Base-by-base conservation (phyloP, 64 coral and sea anemone genomes). In the Dendronephthya gigantea region DNA sequence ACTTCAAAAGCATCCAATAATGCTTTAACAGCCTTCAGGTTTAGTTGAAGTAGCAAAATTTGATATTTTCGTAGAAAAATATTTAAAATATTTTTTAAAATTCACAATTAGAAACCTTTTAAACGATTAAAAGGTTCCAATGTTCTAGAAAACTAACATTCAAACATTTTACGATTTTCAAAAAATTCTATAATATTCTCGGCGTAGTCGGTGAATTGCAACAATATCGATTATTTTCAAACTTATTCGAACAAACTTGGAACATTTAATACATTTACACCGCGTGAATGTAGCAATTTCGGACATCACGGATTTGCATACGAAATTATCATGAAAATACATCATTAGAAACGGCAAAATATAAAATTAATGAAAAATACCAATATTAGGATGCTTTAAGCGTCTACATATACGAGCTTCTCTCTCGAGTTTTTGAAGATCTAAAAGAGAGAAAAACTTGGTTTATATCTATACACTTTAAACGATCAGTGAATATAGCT, bases 381-480 rank as follows among this genome's bases (percentile, higher is more conserved):
- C 95, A 66, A 98, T 98, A 84, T 98, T 98, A 14, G 95, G 40
- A 56, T 98, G 95, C 31, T 98, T 98, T 48, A 98, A 69, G 12
- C 90, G 90, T 15, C 95, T 92, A 43, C 95, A 98, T 84, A 98
- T 98, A 40, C 95, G 88, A 19, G 95, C 95, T 93, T 98, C 95
- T 90, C 95, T 75, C 83, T 98, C 95, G 58, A 98, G 92, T 83
- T 98, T 98, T 51, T 98, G 95, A 48, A 98, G 89, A 83, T 98
- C 95, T 98, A 83, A 34, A 86, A 90, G 86, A 62, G 17, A 62
- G 25, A 22, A 62, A 62, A 9, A 62, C 17, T n/a, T 0, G 4
- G 8, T 62, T 62, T 62, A 6, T n/a, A 23, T 62, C 7, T 62
- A n/a, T n/a, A n/a, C n/a, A n/a, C n/a, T n/a, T n/a, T n/a, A n/a